phyloP scores from a whole-genome alignment of 2,113 vertebrate species.

The Pandion haliaetus region DNA sequence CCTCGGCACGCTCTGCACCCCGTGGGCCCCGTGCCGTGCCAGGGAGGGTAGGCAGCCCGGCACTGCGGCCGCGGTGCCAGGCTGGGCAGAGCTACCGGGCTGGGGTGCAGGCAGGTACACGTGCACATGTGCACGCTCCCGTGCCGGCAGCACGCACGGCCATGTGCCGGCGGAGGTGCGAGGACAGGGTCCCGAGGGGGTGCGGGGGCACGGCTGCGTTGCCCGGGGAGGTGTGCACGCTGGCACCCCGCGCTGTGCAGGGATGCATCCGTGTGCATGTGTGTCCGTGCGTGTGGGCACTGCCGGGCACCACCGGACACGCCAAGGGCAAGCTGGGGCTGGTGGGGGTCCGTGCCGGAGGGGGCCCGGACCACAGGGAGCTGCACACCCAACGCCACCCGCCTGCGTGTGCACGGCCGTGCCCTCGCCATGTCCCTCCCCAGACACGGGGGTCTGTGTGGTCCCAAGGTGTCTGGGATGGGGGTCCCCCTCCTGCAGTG shows the following conservation, averaged over 20 bases:
- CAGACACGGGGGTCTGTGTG: fast-evolving
- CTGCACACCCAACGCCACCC: background rate
- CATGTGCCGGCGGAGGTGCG: fast-evolving
- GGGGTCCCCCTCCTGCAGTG: background rate
- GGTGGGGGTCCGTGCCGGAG: fast-evolving
- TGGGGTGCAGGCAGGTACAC: fast-evolving
- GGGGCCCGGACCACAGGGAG: fast-evolving
- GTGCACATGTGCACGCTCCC: no score
- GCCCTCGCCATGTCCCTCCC: fast-evolving
- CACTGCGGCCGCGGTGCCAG: fast-evolving
- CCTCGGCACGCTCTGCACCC: background rate
- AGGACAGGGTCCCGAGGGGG: background rate
- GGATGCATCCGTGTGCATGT: fast-evolving
- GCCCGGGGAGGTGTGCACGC: fast-evolving
- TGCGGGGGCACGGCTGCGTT: fast-evolving
- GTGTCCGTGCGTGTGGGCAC: background rate
- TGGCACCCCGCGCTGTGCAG: fast-evolving
- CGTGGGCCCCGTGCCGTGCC: background rate
- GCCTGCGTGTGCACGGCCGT: fast-evolving
- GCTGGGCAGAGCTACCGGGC: background rate
- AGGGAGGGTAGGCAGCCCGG: background rate
- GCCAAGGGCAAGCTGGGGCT: background rate
- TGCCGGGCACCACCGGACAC: background rate
- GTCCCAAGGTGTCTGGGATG: fast-evolving
- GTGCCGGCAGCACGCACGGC: fast-evolving